phyloP scores from a whole-genome alignment of 1,140 invertebrate species.

The Ganaspis sp. region DNA sequence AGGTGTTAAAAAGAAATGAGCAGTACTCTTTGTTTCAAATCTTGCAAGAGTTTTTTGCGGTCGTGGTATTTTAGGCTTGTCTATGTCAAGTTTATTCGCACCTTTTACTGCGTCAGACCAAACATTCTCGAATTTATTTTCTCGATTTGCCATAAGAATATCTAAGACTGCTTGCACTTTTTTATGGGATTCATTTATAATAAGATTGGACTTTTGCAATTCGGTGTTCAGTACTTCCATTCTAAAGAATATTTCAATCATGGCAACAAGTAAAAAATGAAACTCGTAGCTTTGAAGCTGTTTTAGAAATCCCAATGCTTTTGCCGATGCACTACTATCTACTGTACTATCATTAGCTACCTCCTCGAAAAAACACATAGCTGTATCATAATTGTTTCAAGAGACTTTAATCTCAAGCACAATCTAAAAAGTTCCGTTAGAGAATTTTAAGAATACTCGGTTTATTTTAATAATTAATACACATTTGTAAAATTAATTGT shows the following conservation, averaged over 20 bases:
- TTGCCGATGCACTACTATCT: slow-evolving; percentile 36
- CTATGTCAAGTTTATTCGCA: slow-evolving; percentile 23
- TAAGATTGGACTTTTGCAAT: slow-evolving; percentile 32
- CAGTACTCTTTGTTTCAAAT: not conserved
- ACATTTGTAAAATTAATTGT: not conserved
- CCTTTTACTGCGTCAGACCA: slow-evolving; percentile 32
- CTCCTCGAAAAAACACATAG: slow-evolving; percentile 31
- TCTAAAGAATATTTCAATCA: slow-evolving; percentile 36
- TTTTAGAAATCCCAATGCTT: slow-evolving; percentile 39
- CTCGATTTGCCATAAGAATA: slow-evolving; percentile 8
- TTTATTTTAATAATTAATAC: not conserved
- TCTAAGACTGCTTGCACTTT: slow-evolving; percentile 27
- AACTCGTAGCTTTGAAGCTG: slow-evolving; percentile 37
- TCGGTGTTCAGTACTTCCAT: slow-evolving; percentile 36
- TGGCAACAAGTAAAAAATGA: slow-evolving; percentile 32
- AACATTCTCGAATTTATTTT: slow-evolving; percentile 33
- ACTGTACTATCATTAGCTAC: slow-evolving; percentile 13
- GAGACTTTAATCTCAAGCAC: slow-evolving; percentile 29
- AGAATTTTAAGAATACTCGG: too few relatives aligned
- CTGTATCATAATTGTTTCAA: slow-evolving; percentile 16
- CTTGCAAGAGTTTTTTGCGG: slow-evolving; percentile 8
- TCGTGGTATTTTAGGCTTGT: slow-evolving; percentile 32
- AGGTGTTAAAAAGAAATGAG: slow-evolving; percentile 9
- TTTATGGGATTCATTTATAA: slow-evolving; percentile 37
- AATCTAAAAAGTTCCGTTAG: not conserved